These are phyloP conservation scores for Eristalis tenax DNA, from an alignment of 2,888 invertebrate species.

Conservation along the genomic window DNA sequence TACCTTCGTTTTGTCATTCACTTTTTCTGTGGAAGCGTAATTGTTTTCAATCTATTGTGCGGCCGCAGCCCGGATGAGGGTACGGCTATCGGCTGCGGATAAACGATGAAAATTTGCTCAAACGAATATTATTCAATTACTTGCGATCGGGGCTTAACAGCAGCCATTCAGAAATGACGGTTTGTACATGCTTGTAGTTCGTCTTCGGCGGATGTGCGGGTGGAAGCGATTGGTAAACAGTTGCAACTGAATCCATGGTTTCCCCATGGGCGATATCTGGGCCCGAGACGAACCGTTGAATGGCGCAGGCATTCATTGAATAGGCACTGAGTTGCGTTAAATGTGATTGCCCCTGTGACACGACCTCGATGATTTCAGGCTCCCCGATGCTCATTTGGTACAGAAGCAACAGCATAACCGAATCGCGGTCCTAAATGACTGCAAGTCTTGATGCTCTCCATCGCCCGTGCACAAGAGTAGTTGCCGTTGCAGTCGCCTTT, in stretches of 20 bases:
- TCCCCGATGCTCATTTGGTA: too few relatives aligned
- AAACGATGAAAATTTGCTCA: slow-evolving; percentile 36
- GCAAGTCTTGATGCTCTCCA: too few relatives aligned
- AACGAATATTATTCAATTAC: slow-evolving; percentile 42
- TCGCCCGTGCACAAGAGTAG: too few relatives aligned
- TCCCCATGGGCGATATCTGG: background rate
- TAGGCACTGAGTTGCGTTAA: background rate
- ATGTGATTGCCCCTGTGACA: background rate
- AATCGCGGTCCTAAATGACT: too few relatives aligned
- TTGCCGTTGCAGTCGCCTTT: too few relatives aligned
- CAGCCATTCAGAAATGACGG: background rate
- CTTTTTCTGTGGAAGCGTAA: slow-evolving; percentile 13
- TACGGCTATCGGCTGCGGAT: slow-evolving; percentile 14
- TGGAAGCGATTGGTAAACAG: background rate
- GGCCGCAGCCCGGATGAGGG: background rate
- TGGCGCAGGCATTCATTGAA: background rate
- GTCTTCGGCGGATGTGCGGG: background rate
- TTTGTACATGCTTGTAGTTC: background rate
- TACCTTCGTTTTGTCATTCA: background rate
- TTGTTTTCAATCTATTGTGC: slow-evolving; percentile 48
- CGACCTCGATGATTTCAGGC: too few relatives aligned
- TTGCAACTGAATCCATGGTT: background rate
- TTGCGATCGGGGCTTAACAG: slow-evolving; percentile 36
- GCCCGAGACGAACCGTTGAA: background rate
- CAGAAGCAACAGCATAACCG: too few relatives aligned